Evolutionary conservation across 1,140 invertebrate species (phyloP).

Genomic region (Platyscapa corneri): DNA sequence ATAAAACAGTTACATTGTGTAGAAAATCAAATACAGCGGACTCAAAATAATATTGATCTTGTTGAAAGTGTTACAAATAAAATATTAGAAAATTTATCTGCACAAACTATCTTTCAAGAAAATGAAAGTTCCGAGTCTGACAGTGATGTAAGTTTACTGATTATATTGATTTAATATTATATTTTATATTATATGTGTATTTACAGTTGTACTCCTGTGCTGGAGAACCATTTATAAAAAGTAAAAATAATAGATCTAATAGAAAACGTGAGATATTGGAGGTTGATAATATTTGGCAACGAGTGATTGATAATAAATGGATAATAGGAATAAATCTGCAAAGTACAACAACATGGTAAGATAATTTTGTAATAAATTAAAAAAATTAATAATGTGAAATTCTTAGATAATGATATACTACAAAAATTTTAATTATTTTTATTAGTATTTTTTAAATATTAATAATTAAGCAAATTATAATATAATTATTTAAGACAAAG

Average conservation of each 20-base stretch:
- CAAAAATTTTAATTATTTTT: no score
- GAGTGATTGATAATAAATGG: slow-evolving; percentile 65
- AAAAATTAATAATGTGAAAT: no score
- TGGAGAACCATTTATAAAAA: slow-evolving; percentile 59
- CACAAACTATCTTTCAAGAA: slow-evolving; percentile 49
- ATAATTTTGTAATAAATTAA: slow-evolving; percentile 28
- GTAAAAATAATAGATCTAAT: slow-evolving; percentile 41
- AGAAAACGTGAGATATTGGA: slow-evolving; percentile 41
- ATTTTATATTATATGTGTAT: slow-evolving; percentile 19
- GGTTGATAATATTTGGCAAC: slow-evolving; percentile 59
- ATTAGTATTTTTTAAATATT: no score
- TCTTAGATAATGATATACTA: no score
- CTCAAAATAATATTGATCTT: slow-evolving; percentile 56
- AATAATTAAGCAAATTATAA: no score
- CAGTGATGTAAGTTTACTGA: slow-evolving; percentile 58
- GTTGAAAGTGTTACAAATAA: slow-evolving; percentile 49
- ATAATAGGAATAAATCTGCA: slow-evolving; percentile 61
- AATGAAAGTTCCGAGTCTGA: slow-evolving; percentile 58
- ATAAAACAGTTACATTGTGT: slow-evolving; percentile 56
- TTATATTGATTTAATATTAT: slow-evolving; percentile 35
- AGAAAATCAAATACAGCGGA: slow-evolving; percentile 55
- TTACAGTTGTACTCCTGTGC: slow-evolving; percentile 60
- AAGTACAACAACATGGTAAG: slow-evolving; percentile 64
- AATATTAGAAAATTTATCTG: slow-evolving; percentile 57
- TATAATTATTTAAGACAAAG: no score